Conservation (phyloP, 2,888 invertebrate genomes). For the Drosophila anomalata region DNA sequence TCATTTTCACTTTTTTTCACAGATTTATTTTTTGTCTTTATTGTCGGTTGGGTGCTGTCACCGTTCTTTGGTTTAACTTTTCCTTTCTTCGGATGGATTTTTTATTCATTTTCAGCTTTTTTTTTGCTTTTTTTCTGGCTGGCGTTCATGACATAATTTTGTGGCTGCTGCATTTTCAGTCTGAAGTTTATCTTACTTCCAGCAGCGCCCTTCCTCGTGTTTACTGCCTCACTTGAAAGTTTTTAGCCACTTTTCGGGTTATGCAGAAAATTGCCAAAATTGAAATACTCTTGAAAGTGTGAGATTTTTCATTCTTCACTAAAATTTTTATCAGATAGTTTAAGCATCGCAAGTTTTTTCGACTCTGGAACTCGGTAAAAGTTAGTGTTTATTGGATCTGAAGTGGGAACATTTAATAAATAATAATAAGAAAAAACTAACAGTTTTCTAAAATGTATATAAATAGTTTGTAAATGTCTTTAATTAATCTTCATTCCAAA, state of each 20-base stretch:
- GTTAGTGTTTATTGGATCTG: no score
- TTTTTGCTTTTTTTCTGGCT: slow-evolving; percentile 4
- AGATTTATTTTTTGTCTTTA: slow-evolving; percentile 51
- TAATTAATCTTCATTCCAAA: no score
- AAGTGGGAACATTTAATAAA: no score
- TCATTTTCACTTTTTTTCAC: slow-evolving; percentile 72
- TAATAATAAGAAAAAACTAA: no score
- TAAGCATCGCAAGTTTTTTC: no score
- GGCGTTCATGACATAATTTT: slow-evolving; percentile 46
- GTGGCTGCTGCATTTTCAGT: slow-evolving; percentile 17
- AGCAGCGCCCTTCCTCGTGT: slow-evolving; percentile 10
- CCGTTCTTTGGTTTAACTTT: slow-evolving; percentile 35
- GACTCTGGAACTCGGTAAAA: no score
- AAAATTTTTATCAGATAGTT: no score
- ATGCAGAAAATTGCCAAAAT: background rate
- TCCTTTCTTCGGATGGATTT: slow-evolving; percentile 27
- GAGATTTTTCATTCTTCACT: no score
- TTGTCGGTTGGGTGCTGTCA: slow-evolving; percentile 52
- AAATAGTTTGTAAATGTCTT: no score
- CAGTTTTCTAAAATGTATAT: no score
- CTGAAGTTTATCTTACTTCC: slow-evolving; percentile 34
- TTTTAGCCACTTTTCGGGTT: slow-evolving; percentile 14
- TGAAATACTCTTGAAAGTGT: slow-evolving; percentile 2
- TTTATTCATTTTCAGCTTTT: background rate
- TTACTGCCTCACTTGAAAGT: slow-evolving; percentile 26